Conservation (phyloP, 2,113 vertebrate species). For the Megalops atlanticus region DNA sequence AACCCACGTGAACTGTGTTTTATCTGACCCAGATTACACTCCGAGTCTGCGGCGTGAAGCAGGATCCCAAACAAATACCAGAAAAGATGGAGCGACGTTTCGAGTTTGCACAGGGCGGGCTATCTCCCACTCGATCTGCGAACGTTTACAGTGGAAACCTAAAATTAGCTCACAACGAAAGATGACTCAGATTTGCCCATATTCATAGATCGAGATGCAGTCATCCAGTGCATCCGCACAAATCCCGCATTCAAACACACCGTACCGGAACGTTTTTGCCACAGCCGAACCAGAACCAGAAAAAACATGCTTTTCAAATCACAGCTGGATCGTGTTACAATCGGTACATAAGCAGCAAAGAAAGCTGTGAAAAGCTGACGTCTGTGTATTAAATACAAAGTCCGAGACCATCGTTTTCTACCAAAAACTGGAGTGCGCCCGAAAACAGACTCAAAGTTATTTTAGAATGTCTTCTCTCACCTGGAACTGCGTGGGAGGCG, state of each 20-base stretch:
- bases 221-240: neutral
- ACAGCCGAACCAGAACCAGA: neutral
- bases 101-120: no score
- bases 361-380: neutral
- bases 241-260: neutral
- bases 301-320: no score
- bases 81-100: no score
- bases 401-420: no score
- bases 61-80: neutral
- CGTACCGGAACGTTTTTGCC: neutral
- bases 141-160: neutral
- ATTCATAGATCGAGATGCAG: neutral
- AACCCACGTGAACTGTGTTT: neutral
- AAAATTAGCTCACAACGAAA: neutral
- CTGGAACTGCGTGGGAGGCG: conserved; percentile 42
- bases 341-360: neutral
- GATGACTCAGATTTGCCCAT: neutral
- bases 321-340: no score
- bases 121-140: neutral
- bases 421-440: no score
- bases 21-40: conserved; percentile 26
- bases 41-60: neutral
- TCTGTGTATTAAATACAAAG: no score
- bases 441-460: neutral
- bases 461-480: conserved; percentile 48